Evolutionary conservation across 2,888 invertebrate genomes (phyloP).

Genomic region (Chouioia cunea): DNA sequence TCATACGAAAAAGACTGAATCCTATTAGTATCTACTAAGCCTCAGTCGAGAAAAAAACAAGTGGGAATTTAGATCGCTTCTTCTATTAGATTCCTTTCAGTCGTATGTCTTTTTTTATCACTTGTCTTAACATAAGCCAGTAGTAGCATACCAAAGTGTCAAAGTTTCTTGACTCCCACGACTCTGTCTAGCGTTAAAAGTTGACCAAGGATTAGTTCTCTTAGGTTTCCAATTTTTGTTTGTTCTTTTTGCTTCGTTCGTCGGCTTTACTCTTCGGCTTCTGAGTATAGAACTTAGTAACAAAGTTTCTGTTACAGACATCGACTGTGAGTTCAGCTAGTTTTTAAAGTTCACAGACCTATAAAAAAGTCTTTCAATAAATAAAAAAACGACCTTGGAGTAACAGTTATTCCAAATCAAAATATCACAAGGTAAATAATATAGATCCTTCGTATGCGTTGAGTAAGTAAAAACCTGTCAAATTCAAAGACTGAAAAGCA

Average conservation of each 20-base stretch:
- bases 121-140: slow-evolving; percentile 26
- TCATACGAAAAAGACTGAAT: too few relatives aligned
- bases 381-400: too few relatives aligned
- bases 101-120: slow-evolving; percentile 12
- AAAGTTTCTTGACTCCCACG: slow-evolving; percentile 4
- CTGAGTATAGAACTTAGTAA: background rate
- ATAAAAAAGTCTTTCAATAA: too few relatives aligned
- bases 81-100: slow-evolving; percentile 4
- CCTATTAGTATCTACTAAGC: background rate
- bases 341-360: too few relatives aligned
- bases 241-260: background rate
- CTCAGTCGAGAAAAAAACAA: slow-evolving; percentile 8
- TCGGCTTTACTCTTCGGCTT: too few relatives aligned
- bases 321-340: slow-evolving; percentile 15
- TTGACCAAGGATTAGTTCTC: slow-evolving; percentile 32
- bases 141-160: background rate
- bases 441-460: too few relatives aligned
- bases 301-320: slow-evolving; percentile 12
- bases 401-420: too few relatives aligned
- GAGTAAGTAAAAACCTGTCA: too few relatives aligned
- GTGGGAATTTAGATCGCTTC: slow-evolving; percentile 18
- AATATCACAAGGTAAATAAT: too few relatives aligned
- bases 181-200: background rate
- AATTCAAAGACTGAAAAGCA: too few relatives aligned
- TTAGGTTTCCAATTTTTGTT: slow-evolving; percentile 37